Percentiles rank a stretch among this genome's conserved stretches.
Evolutionary conservation across 35 echinoderm and acorn worm species (phyloP).

Genomic region (Acanthaster planci): DNA sequence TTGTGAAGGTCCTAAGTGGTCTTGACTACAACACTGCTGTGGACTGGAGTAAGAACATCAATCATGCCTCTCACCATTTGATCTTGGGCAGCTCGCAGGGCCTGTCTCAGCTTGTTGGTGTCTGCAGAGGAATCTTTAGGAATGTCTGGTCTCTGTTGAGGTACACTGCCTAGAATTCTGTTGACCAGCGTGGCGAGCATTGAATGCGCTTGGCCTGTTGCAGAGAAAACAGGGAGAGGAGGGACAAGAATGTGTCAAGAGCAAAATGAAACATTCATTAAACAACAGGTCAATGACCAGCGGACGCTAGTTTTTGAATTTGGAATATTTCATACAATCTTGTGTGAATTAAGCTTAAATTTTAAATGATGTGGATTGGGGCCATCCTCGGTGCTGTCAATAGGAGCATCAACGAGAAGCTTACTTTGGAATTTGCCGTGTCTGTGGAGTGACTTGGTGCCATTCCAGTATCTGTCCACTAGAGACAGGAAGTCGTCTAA

Average conservation of each 20-base stretch:
- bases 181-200: background rate
- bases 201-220: background rate
- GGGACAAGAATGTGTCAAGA: no score
- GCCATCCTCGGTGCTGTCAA: no score
- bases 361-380: no score
- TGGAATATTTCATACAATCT: no score
- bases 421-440: conserved; percentile 95
- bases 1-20: no score
- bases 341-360: no score
- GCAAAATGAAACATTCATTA: no score
- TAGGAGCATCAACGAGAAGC: background rate
- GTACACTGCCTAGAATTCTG: background rate
- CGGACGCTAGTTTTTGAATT: no score
- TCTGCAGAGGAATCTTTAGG: background rate
- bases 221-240: no score
- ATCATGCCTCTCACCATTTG: background rate
- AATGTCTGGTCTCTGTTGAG: background rate
- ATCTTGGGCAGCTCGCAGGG: background rate
- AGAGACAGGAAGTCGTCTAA: conserved; percentile 70
- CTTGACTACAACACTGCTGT: no score
- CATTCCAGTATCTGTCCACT: conserved; percentile 98
- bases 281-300: no score
- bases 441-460: conserved; percentile 86
- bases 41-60: background rate
- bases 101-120: background rate